These are phyloP conservation scores for Australoheros scitulus DNA, from an alignment of 2,113 vertebrate genomes.

Conservation along the genomic window DNA sequence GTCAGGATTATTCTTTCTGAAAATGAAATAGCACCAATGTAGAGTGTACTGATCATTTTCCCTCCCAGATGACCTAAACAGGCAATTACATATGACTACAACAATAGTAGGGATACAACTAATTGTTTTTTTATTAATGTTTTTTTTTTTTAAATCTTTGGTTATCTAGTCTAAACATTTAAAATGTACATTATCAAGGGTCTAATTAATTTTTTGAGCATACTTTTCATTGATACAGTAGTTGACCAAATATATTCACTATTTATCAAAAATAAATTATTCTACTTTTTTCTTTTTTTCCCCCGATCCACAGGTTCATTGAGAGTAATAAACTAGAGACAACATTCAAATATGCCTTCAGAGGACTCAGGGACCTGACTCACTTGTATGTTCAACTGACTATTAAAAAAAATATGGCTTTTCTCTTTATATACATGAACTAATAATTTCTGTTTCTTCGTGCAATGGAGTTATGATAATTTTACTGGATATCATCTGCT, in stretches of 20 bases:
- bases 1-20: not conserved
- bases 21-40: not conserved
- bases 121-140: not conserved
- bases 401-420: not conserved
- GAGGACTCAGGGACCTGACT: slow-evolving; percentile 93
- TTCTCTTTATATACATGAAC: not conserved
- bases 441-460: not conserved
- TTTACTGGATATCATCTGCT: not conserved
- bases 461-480: not conserved
- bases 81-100: not conserved
- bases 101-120: not conserved
- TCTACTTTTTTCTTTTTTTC: not conserved
- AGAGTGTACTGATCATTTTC: not conserved
- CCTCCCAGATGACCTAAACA: not conserved
- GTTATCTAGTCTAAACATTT: no score
- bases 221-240: not conserved
- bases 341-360: slow-evolving; percentile 91
- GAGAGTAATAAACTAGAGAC: slow-evolving; percentile 96
- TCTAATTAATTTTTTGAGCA: not conserved
- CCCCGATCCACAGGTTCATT: slow-evolving; percentile 86
- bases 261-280: not conserved
- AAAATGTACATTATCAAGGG: not conserved
- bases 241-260: not conserved
- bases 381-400: slow-evolving; percentile 88
- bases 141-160: not conserved